Conservation (phyloP, 2,113 vertebrate species). For the Rhodinocichla rosea region DNA sequence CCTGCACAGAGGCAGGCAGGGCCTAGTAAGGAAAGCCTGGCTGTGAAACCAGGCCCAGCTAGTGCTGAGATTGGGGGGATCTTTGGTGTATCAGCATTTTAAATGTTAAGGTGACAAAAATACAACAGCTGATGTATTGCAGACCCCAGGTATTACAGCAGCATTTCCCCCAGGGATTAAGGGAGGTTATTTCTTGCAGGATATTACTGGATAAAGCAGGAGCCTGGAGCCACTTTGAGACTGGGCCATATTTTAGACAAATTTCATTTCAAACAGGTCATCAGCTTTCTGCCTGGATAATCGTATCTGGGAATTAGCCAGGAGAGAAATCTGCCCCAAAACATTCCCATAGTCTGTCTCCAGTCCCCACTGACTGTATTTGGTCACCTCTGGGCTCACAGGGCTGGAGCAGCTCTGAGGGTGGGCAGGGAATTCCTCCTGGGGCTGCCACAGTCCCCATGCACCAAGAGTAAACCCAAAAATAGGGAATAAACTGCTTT, state of each 20-base stretch:
- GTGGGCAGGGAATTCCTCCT: neutral
- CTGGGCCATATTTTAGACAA: slow-evolving; percentile 3
- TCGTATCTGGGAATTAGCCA: slow-evolving; percentile 27
- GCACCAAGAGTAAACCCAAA: neutral
- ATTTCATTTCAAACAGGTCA: neutral
- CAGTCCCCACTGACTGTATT: neutral
- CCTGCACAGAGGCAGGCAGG: neutral
- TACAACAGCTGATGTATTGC: neutral
- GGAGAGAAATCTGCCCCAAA: neutral
- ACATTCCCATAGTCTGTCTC: neutral
- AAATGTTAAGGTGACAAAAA: neutral
- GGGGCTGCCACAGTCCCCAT: neutral
- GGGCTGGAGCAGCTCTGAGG: neutral
- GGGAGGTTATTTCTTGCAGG: neutral
- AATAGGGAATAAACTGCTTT: neutral
- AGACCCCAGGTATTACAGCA: neutral
- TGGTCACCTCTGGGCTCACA: neutral
- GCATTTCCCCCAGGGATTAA: neutral
- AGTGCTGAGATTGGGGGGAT: neutral
- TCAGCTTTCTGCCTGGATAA: slow-evolving; percentile 22
- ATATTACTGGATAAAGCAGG: neutral
- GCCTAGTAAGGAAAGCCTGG: neutral
- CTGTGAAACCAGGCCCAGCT: neutral
- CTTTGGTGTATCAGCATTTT: neutral
- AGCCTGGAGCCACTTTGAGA: slow-evolving; percentile 2